Evolutionary conservation across 1,140 invertebrate species (phyloP), one percentile per base, ranked within the genome.

Genomic region (Gonioctena quinquepunctata): DNA sequence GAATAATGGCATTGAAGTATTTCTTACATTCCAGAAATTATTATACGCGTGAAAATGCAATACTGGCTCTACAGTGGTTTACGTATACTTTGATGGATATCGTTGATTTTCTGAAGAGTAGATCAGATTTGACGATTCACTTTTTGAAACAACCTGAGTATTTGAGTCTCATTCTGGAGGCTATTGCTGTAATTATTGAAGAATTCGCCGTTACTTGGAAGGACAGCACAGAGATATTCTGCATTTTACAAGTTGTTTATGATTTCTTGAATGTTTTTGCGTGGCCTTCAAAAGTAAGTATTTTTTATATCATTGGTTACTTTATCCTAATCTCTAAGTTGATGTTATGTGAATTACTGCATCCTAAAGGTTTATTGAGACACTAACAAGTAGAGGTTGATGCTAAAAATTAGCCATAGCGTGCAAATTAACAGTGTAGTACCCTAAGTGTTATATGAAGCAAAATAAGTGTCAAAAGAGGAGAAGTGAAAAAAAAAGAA

Each of bases 121-220:
- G 74, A 26, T 61, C 65, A 4, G 67, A 66, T n/a, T 60, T 71
- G 13, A 18, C 73, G 21, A 63, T 68, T 26, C 26, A 71, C 57
- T 68, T 73, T 16, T 16, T 57, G 1, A 60, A 69, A 56, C 65
- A 72, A 8, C 26, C 19, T 8, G 52, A 67, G 54, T 84, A 89
- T n/a, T 71, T 90, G 27, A 84, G 86, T 3, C 83, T 89, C 2
- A 82, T 92, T 3, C 80, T 93, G 18, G 87, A 92, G 68, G 87
- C 86, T 1, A 79, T 93, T 8, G 83, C 88, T 5, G 84, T 84
- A 0, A 81, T 92, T 19, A 89, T 92, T 0, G 87, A 90, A 61
- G 88, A 89, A 25, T 91, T 90, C 49, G 88, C 90, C 69, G 87
- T 93, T 2, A 90, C 89, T 5, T 93, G 92, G 92, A 87, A 88